Evolutionary conservation across 2,113 vertebrate species (phyloP).

Genomic region (Noturus placidus): DNA sequence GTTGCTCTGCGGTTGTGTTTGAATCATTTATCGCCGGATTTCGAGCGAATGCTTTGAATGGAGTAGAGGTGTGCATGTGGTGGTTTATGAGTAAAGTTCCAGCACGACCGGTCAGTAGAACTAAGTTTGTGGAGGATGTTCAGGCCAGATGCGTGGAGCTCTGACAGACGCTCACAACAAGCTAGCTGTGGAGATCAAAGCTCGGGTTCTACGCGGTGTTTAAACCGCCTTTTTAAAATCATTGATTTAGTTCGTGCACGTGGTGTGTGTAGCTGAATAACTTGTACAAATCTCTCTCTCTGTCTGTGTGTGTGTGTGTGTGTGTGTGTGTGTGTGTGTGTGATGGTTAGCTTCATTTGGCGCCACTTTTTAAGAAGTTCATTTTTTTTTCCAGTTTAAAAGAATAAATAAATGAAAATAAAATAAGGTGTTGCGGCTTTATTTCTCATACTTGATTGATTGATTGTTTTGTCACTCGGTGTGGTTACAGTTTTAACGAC

Average conservation of each 20-base stretch:
- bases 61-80: accelerated
- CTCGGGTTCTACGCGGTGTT: background rate
- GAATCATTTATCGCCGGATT: background rate
- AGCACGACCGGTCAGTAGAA: background rate
- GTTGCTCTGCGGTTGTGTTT: background rate
- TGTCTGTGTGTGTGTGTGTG: background rate
- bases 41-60: background rate
- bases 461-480: background rate
- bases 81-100: background rate
- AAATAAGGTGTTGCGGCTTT: background rate
- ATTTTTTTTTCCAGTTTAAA: background rate
- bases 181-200: too few species aligned
- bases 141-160: constrained; percentile 9
- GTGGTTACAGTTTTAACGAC: background rate
- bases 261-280: background rate
- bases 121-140: constrained; percentile 8
- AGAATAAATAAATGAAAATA: too few species aligned
- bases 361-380: constrained; percentile 54
- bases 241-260: background rate
- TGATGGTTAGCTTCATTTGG: constrained; percentile 48
- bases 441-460: too few species aligned
- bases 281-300: background rate
- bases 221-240: background rate
- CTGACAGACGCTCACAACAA: constrained; percentile 11
- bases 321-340: too few species aligned